Conservation (phyloP, 2,888 invertebrate genomes). For the Dichetophora obliterata region DNA sequence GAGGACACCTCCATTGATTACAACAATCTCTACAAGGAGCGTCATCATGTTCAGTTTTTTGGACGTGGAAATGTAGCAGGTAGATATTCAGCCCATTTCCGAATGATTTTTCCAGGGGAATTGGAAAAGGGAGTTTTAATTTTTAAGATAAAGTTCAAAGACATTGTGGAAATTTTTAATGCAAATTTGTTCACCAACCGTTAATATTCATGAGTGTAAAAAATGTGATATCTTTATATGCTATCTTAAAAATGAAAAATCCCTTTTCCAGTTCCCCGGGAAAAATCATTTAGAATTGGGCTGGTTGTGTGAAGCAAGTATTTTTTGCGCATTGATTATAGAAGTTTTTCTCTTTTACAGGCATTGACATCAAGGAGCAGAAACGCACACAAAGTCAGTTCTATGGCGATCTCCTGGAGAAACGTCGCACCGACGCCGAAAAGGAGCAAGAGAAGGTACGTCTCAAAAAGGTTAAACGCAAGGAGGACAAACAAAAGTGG, state of each 20-base stretch:
- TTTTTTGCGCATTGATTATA: neutral
- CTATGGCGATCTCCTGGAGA: constrained; percentile 95
- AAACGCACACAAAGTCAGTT: constrained; percentile 97
- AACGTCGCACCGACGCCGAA: constrained; percentile 94
- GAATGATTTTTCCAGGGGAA: no score
- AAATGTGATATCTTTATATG: no score
- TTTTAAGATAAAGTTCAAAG: no score
- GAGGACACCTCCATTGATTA: constrained; percentile 99
- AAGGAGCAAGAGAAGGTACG: constrained; percentile 96
- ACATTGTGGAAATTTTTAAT: no score
- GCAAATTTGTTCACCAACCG: no score
- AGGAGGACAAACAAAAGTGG: constrained; percentile 98
- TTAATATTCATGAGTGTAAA: no score
- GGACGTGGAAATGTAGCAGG: constrained; percentile 95
- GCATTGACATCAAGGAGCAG: constrained; percentile 97
- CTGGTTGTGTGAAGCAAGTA: neutral
- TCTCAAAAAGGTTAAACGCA: constrained; percentile 90
- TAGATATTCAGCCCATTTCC: no score
- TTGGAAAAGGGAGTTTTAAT: no score
- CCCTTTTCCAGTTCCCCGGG: no score
- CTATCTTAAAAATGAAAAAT: no score
- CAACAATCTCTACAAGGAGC: constrained; percentile 95
- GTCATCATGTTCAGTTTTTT: constrained; percentile 97
- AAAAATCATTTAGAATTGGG: no score
- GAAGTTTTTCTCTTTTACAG: constrained; percentile 64